These are phyloP conservation scores for Platysteira castanea DNA, from an alignment of 2,113 vertebrate species.

Conservation along the genomic window DNA sequence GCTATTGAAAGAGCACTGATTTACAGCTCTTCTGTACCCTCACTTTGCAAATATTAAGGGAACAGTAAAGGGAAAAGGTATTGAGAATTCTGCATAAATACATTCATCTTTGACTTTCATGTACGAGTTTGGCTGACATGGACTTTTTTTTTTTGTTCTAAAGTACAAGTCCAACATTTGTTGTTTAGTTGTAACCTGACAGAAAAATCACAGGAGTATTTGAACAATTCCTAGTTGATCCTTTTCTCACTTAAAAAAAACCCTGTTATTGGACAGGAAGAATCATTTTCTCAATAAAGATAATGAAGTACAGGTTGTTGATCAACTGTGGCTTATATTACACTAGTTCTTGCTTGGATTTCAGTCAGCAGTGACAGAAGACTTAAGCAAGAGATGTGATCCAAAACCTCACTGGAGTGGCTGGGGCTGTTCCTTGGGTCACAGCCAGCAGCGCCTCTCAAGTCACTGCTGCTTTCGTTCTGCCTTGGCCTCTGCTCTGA, in stretches of 20 bases:
- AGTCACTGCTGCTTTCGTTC: background rate
- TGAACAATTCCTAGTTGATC: background rate
- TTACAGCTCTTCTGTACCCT: background rate
- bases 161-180: background rate
- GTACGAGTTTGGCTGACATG: background rate
- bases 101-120: background rate
- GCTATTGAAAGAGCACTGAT: background rate
- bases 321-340: background rate
- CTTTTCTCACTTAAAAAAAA: background rate
- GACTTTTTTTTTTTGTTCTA: background rate
- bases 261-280: background rate
- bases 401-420: background rate
- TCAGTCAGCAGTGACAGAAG: background rate
- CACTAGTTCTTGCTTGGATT: background rate
- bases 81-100: background rate
- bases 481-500: background rate
- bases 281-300: background rate
- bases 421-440: background rate
- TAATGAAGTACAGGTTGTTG: background rate
- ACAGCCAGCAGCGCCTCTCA: fast-evolving
- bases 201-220: background rate
- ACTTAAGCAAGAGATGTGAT: background rate
- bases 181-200: background rate
- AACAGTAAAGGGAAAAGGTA: background rate
- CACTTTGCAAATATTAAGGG: background rate